Evolutionary conservation across 2,888 invertebrate genomes (phyloP).

Genomic region (Crepidodera aurea): DNA sequence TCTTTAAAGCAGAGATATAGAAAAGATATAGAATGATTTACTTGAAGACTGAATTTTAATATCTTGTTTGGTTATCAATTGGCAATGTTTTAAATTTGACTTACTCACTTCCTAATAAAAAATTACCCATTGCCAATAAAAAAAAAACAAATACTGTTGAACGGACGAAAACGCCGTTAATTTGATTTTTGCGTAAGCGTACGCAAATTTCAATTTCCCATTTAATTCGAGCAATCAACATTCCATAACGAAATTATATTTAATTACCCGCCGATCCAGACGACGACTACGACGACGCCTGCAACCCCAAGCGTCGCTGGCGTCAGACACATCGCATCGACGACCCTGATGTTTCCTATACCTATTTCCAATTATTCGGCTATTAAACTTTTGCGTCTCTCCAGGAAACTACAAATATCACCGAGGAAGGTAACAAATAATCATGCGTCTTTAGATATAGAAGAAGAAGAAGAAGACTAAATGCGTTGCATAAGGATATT

Average conservation of each 20-base stretch:
- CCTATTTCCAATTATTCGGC: constrained; percentile 24
- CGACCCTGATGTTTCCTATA: constrained; percentile 27
- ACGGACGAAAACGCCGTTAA: no score
- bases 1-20: no score
- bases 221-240: constrained; percentile 56
- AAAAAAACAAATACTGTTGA: no score
- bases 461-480: no score
- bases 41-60: no score
- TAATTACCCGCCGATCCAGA: constrained; percentile 41
- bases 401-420: constrained; percentile 21
- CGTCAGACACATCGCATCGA: constrained; percentile 12
- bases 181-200: constrained; percentile 34
- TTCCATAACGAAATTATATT: constrained; percentile 55
- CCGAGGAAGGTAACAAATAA: neutral
- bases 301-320: constrained; percentile 30
- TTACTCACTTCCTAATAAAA: neutral
- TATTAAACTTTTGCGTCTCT: constrained; percentile 14
- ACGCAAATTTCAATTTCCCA: constrained; percentile 56
- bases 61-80: no score
- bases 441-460: neutral
- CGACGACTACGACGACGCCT: constrained; percentile 33
- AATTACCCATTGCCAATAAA: constrained; percentile 25
- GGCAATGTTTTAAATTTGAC: no score
- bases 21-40: no score
- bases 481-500: no score